Percentiles rank a stretch among this genome's conserved stretches.
Evolutionary conservation across 2,797 vertebrate genomes (phyloP).

Genomic region (Microctenopoma lineatum): DNA sequence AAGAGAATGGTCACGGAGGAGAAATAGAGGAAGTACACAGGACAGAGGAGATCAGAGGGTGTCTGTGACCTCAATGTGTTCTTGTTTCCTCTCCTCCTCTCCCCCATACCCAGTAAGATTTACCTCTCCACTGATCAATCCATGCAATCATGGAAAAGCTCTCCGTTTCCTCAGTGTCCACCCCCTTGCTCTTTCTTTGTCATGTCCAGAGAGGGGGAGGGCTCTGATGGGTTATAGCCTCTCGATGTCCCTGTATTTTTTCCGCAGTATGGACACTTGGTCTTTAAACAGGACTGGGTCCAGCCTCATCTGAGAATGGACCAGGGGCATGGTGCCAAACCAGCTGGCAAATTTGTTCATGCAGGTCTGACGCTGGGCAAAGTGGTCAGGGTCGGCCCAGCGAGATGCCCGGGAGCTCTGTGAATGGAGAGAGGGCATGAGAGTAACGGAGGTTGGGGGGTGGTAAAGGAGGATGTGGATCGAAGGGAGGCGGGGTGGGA

Average conservation of each 20-base stretch:
- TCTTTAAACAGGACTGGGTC: constrained; percentile 99
- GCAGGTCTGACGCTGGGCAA: constrained; percentile 98
- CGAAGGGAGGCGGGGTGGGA: neutral
- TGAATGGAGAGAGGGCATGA: neutral
- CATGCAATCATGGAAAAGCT: constrained; percentile 26
- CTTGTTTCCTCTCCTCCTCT: constrained; percentile 18
- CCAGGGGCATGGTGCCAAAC: constrained; percentile 99
- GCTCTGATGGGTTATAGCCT: constrained; percentile 92
- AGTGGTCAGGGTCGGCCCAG: constrained; percentile 99
- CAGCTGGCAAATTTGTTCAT: constrained; percentile 99
- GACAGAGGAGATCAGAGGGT: constrained; percentile 33
- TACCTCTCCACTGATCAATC: constrained; percentile 29
- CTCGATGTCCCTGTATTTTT: constrained; percentile 99
- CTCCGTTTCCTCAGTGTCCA: constrained; percentile 10
- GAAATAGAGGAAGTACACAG: constrained; percentile 24
- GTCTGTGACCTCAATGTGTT: constrained; percentile 41
- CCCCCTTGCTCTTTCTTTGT: constrained; percentile 42
- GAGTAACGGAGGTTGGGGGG: neutral
- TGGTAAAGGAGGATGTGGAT: neutral
- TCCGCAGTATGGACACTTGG: constrained; percentile 98
- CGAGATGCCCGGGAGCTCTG: constrained; percentile 90
- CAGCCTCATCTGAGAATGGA: constrained; percentile 98
- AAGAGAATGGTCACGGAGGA: constrained; percentile 22
- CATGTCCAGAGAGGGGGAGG: constrained; percentile 71
- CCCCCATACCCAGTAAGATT: constrained; percentile 8